Base-by-base conservation (phyloP, 1,140 invertebrate species). In the Heliconius hewitsoni region DNA sequence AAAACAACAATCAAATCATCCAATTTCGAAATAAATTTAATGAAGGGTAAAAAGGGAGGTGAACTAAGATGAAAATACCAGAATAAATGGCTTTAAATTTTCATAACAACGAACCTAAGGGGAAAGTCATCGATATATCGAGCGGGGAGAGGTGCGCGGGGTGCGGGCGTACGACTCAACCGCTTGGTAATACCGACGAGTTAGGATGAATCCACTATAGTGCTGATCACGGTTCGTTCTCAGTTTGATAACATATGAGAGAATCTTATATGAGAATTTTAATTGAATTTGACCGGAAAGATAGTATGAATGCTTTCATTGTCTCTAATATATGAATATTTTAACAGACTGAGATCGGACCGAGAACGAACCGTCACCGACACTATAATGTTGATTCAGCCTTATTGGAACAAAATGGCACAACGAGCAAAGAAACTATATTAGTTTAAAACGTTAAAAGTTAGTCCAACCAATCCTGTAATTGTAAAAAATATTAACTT, bases 391-490 rank as follows among this genome's bases (percentile, higher is more conserved):
- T 46, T 13, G 16, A 46, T 46, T 16, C 13, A 16, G 16, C 13
- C 42, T 46, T 46, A 39, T 27, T 73, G n/a, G 75, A 19, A 90
- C 42, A 92, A 94, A 94, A 94, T 94, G 93, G 91, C 93, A 94
- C 93, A 94, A 93, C 91, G 91, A 94, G 88, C 93, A 91, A 91
- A 86, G 85, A 37, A 81, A 80, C 74, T 78, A 78, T 79, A 85
- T 82, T 84, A 86, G 87, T 79, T 84, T 77, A 85, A 88, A 89
- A 88, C 76, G 76, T 93, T 93, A 88, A 89, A 88, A 74, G 76
- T 93, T 93, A 94, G 87, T 93, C 90, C 83, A 93, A 86, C 91
- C 90, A 93, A 50, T 90, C 93, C 93, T 94, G 93, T 74, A 94
- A 94, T 77, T 70, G 76, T 27, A 76, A 73, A 73, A 27, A 46